A percentile compares a stretch with the other conserved stretches of the same genome.
These are phyloP conservation scores for Eira barbara DNA, from an alignment of 2,113 vertebrate genomes.

Conservation along the genomic window DNA sequence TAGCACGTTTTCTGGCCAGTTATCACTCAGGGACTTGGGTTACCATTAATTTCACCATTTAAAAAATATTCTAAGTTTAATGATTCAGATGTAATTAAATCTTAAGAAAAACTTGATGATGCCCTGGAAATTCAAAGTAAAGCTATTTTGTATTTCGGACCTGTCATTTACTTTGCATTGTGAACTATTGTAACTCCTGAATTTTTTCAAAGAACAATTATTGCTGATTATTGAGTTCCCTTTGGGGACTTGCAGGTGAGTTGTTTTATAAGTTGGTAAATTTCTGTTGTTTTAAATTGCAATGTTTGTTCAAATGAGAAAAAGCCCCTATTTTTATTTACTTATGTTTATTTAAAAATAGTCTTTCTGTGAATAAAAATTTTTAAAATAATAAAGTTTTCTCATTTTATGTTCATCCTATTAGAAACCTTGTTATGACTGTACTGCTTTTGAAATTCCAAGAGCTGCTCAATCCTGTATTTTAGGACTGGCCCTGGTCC, in stretches of 20 bases:
- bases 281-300: not conserved
- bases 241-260: not conserved
- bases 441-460: not conserved
- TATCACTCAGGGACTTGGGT: conserved; percentile 11
- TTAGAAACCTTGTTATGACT: not conserved
- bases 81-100: conserved; percentile 19
- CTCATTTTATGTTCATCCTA: not conserved
- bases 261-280: not conserved
- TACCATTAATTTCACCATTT: conserved; percentile 50
- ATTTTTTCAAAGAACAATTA: not conserved
- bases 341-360: not conserved
- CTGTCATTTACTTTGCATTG: not conserved
- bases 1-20: conserved; percentile 31
- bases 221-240: not conserved
- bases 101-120: conserved; percentile 32
- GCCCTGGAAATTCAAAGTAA: conserved; percentile 1
- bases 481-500: not conserved
- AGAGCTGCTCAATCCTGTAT: not conserved
- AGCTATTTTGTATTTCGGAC: conserved; percentile 34
- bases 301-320: not conserved
- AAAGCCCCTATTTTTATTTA: not conserved
- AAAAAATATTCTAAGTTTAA: conserved; percentile 40
- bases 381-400: not conserved
- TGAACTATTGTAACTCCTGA: not conserved
- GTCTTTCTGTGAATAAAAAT: not conserved